Conservation (phyloP, 2,888 invertebrate genomes). For the Malacosoma neustria region DNA sequence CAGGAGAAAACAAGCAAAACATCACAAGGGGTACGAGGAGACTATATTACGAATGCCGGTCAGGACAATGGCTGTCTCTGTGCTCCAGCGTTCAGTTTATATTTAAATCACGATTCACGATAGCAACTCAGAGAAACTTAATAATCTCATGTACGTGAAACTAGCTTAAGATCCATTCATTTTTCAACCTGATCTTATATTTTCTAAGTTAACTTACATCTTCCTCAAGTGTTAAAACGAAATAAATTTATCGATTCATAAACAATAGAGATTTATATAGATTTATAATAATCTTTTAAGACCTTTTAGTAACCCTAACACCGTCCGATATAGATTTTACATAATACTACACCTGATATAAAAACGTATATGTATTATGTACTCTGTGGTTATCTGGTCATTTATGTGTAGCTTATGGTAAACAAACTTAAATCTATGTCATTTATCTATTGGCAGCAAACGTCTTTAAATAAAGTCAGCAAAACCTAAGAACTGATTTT, state of each 20-base stretch:
- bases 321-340: constrained; percentile 19
- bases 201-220: too few species aligned
- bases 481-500: background rate
- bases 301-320: too few species aligned
- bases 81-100: background rate
- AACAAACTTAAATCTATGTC: constrained; percentile 25
- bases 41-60: background rate
- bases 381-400: constrained; percentile 34
- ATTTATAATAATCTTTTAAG: too few species aligned
- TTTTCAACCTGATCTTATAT: too few species aligned
- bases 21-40: constrained; percentile 20
- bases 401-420: constrained; percentile 35
- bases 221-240: too few species aligned
- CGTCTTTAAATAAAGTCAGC: background rate
- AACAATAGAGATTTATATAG: too few species aligned
- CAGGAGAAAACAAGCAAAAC: constrained; percentile 28
- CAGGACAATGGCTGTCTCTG: background rate
- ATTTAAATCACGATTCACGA: background rate
- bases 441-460: background rate
- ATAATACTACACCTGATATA: constrained; percentile 45
- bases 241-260: too few species aligned
- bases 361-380: too few species aligned
- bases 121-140: background rate
- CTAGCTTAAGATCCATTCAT: too few species aligned
- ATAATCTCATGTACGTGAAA: background rate